A percentile compares a stretch with the other conserved stretches of the same genome.
Conservation (phyloP, 2,888 invertebrate genomes). For the Xanthorhoe spadicearia region DNA sequence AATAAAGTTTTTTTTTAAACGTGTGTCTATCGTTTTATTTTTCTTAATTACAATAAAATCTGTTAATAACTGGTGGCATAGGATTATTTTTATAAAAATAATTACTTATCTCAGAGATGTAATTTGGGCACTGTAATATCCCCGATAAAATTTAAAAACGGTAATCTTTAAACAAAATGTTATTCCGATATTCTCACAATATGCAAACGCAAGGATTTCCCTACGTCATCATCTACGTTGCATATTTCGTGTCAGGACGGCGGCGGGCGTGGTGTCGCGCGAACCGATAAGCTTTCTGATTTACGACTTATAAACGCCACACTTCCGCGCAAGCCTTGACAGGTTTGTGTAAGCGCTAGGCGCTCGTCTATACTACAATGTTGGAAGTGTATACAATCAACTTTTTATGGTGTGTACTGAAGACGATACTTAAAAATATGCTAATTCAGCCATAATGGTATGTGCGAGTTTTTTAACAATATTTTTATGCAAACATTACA, state of each 20-base stretch:
- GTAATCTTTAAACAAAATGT: not conserved
- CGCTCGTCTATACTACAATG: slow-evolving; percentile 21
- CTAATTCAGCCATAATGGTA: too few relatives aligned
- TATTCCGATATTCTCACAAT: slow-evolving; percentile 21
- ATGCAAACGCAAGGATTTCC: slow-evolving; percentile 47
- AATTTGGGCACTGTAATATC: too few relatives aligned
- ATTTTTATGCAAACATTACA: not conserved
- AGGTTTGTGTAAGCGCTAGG: slow-evolving; percentile 36
- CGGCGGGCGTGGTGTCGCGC: slow-evolving; percentile 56
- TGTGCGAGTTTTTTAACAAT: not conserved
- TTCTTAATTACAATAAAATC: too few relatives aligned
- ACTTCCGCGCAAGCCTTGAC: slow-evolving; percentile 67
- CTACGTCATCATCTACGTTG: slow-evolving; percentile 62
- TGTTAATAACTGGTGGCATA: too few relatives aligned
- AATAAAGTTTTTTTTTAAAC: too few relatives aligned
- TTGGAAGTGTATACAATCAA: too few relatives aligned
- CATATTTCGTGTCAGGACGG: slow-evolving; percentile 64
- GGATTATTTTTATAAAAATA: too few relatives aligned
- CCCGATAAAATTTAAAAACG: too few relatives aligned
- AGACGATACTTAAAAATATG: not conserved
- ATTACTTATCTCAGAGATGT: too few relatives aligned
- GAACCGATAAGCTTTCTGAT: slow-evolving; percentile 77
- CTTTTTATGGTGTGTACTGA: too few relatives aligned
- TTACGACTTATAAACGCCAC: slow-evolving; percentile 77
- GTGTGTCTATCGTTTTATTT: not conserved